These are phyloP conservation scores for Corythornis madagascariensis DNA, from an alignment of 2,113 vertebrate species.

Conservation along the genomic window DNA sequence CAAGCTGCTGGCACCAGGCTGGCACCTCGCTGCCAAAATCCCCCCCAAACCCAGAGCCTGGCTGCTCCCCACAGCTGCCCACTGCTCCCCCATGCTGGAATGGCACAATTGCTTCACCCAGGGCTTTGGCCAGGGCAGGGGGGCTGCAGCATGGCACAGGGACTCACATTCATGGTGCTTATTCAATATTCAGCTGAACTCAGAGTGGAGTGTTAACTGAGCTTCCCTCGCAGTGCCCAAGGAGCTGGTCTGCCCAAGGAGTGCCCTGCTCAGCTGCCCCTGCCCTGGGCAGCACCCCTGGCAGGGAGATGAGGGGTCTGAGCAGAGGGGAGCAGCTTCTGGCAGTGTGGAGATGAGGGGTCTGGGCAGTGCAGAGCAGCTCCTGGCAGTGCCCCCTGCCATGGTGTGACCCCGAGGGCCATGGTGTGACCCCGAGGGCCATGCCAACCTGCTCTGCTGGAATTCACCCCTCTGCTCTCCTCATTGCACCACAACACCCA, in stretches of 20 bases:
- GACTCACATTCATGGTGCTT: neutral
- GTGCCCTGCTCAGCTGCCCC: neutral
- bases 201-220: neutral
- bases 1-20: neutral
- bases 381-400: neutral
- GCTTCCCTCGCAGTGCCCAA: neutral
- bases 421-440: neutral
- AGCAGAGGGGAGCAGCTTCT: neutral
- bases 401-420: fast-evolving
- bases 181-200: neutral
- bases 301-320: neutral
- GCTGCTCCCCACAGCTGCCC: neutral
- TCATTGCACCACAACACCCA: neutral
- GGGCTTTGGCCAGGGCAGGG: neutral
- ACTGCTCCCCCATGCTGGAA: neutral
- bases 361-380: neutral
- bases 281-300: neutral
- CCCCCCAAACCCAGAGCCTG: neutral
- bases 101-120: neutral
- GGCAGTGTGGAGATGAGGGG: neutral
- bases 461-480: neutral
- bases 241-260: neutral
- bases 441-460: fast-evolving
- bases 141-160: neutral
- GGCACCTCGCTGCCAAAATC: neutral